These are phyloP conservation scores for Drosophila truncata DNA, from an alignment of 1,140 invertebrate species.

Conservation along the genomic window DNA sequence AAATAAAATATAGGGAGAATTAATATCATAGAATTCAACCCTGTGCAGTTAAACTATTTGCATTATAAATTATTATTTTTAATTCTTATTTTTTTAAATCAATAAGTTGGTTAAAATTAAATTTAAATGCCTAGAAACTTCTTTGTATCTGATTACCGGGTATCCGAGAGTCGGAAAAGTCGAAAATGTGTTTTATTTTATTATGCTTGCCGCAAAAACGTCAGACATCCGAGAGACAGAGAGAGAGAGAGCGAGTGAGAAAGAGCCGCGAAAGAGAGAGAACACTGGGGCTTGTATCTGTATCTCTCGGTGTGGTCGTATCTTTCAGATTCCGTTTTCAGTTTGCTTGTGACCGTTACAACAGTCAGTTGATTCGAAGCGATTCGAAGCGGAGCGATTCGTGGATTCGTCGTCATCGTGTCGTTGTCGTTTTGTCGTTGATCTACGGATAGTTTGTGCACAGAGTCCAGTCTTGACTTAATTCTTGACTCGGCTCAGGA, in stretches of 20 bases:
- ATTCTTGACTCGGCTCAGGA: conserved; percentile 30
- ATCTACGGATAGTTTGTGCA: conserved; percentile 58
- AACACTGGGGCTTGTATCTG: conserved; percentile 35
- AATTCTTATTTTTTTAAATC: no score
- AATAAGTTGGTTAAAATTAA: not conserved
- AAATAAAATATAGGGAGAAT: not conserved
- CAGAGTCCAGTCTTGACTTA: conserved; percentile 31
- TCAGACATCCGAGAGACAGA: not conserved
- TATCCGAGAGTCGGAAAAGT: conserved; percentile 24
- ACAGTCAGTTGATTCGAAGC: conserved; percentile 63
- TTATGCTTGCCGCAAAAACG: conserved; percentile 34
- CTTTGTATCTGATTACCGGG: not conserved
- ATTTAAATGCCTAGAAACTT: no score
- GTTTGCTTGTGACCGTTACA: conserved; percentile 76
- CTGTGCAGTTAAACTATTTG: no score
- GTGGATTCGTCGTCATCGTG: conserved; percentile 58
- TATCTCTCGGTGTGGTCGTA: conserved; percentile 30
- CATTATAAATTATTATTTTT: not conserved
- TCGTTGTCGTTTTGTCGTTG: conserved; percentile 51
- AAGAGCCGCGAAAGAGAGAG: conserved; percentile 22
- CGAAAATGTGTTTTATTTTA: conserved; percentile 25
- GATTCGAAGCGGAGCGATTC: conserved; percentile 51
- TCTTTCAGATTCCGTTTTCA: conserved; percentile 42
- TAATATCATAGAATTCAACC: not conserved
- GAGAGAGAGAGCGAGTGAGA: no score